Percentiles rank a stretch among this genome's conserved stretches.
phyloP scores from a whole-genome alignment of 1,140 invertebrate genomes.

The Brevipalpus yothersi region DNA sequence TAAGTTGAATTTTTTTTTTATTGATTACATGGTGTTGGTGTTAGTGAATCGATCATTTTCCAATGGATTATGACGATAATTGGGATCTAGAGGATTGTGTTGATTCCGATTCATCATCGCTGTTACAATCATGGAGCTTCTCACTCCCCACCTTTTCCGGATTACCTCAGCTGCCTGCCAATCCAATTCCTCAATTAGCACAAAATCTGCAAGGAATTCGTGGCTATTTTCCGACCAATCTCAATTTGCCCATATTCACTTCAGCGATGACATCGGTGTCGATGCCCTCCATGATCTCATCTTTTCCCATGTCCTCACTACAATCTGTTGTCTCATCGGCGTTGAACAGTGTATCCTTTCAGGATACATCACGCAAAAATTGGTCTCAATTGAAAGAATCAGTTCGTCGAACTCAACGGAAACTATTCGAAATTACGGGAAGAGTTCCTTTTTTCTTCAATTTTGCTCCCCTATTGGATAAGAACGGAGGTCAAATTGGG shows the following conservation, averaged over 20 bases:
- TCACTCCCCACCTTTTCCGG: background rate
- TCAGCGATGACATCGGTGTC: constrained; percentile 5
- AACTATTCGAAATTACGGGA: background rate
- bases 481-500: background rate
- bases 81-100: too few species aligned
- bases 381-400: constrained; percentile 6
- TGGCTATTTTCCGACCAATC: background rate
- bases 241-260: background rate
- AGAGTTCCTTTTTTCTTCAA: constrained; percentile 43
- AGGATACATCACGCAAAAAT: background rate
- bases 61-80: too few species aligned
- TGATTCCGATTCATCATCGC: background rate
- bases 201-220: background rate
- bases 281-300: background rate
- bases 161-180: background rate
- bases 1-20: too few species aligned
- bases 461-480: constrained; percentile 29
- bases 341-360: background rate
- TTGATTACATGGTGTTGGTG: too few species aligned
- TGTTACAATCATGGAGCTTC: background rate
- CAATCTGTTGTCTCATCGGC: background rate
- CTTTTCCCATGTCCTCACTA: constrained; percentile 13
- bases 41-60: too few species aligned
- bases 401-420: constrained; percentile 1
- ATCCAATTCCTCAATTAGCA: background rate